phyloP scores from a whole-genome alignment of 2,797 vertebrate genomes.

The Toxotes lorentzi region DNA sequence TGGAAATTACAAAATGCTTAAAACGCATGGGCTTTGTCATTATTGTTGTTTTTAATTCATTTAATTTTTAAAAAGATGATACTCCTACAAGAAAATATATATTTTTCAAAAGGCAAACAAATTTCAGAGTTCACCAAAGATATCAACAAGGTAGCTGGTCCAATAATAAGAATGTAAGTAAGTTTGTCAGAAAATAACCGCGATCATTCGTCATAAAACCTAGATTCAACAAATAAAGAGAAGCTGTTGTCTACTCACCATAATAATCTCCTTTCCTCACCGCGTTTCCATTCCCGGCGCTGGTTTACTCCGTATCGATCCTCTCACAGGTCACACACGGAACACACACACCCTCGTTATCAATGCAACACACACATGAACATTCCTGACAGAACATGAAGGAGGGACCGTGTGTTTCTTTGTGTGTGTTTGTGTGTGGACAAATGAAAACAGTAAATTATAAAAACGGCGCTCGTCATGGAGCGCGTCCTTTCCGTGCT shows the following conservation, averaged over 20 bases:
- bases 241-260: constrained; percentile 74
- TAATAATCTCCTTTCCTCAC: constrained; percentile 59
- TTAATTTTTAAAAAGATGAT: not conserved
- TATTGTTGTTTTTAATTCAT: not conserved
- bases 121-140: not conserved
- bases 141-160: not conserved
- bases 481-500: constrained; percentile 69
- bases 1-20: not conserved
- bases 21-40: not conserved
- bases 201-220: not conserved
- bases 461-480: constrained; percentile 44
- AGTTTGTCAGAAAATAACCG: not conserved
- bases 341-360: constrained; percentile 79
- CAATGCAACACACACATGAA: constrained; percentile 79
- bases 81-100: not conserved
- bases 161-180: not conserved
- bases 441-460: constrained; percentile 60
- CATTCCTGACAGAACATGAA: constrained; percentile 79
- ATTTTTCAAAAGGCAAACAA: not conserved
- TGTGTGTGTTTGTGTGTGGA: constrained; percentile 11
- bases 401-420: constrained; percentile 34
- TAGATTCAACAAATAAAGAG: not conserved
- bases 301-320: constrained; percentile 69
- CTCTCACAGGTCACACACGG: constrained; percentile 61
- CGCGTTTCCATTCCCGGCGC: constrained; percentile 71